These are phyloP conservation scores for Sarcoramphus papa DNA, from an alignment of 2,797 vertebrate genomes.

Conservation along the genomic window DNA sequence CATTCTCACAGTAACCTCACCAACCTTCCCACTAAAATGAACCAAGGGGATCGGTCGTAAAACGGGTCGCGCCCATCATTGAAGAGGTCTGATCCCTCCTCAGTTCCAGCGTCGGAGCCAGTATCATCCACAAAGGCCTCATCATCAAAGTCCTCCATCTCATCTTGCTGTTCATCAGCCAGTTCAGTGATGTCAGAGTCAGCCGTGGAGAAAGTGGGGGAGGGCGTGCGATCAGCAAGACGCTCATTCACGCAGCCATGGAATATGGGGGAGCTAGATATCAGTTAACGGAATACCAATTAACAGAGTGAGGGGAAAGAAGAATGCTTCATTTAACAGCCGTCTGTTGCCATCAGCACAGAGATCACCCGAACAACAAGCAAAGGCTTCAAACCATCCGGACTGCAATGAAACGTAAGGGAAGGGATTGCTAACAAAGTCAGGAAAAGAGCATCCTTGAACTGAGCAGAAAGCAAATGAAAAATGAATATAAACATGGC, in stretches of 20 bases:
- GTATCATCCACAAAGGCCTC: conserved; percentile 98
- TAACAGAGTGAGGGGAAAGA: conserved; percentile 64
- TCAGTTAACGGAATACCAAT: conserved; percentile 65
- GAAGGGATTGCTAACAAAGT: background rate
- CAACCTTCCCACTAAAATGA: conserved; percentile 99
- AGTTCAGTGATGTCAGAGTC: conserved; percentile 99
- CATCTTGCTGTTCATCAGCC: conserved; percentile 96
- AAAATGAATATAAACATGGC: background rate
- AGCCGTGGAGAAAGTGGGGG: conserved; percentile 97
- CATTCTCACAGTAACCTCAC: conserved; percentile 81
- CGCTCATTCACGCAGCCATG: conserved; percentile 98
- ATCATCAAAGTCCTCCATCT: conserved; percentile 97
- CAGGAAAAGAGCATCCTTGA: background rate
- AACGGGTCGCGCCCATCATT: conserved; percentile 98
- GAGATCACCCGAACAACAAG: conserved; percentile 31
- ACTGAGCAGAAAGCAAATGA: conserved; percentile 41
- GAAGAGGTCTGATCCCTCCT: conserved; percentile 98
- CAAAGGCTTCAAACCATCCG: conserved; percentile 9
- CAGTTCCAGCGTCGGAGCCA: conserved; percentile 94
- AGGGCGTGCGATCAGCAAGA: conserved; percentile 95
- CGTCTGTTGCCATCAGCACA: conserved; percentile 43
- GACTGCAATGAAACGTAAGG: background rate
- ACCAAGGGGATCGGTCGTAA: conserved; percentile 99
- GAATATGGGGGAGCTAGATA: conserved; percentile 96
- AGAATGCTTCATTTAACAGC: conserved; percentile 53